phyloP scores from a whole-genome alignment of 2,113 vertebrate genomes.

The Chlamydotis undulata region DNA sequence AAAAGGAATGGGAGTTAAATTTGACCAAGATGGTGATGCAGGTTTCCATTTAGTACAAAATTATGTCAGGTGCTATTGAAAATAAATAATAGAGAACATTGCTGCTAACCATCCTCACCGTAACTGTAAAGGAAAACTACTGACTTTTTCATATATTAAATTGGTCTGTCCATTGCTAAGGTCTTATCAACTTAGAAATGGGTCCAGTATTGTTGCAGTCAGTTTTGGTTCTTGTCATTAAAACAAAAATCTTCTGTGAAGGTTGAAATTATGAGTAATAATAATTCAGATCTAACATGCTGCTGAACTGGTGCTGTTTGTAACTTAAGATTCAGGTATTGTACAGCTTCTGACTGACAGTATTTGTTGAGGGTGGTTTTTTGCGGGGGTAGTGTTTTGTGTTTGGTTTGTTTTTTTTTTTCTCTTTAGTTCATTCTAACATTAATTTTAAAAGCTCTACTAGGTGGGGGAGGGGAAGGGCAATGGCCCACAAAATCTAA shows the following conservation, averaged over 20 bases:
- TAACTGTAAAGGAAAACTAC: not conserved
- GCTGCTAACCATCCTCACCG: accelerated
- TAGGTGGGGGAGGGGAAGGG: not conserved
- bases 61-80: not conserved
- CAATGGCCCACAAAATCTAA: not conserved
- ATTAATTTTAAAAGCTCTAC: not conserved
- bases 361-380: not conserved
- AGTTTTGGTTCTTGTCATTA: not conserved
- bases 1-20: not conserved
- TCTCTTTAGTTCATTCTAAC: not conserved
- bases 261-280: not conserved
- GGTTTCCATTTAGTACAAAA: not conserved
- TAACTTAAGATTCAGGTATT: not conserved
- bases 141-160: not conserved
- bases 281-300: not conserved
- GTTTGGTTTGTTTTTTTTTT: not conserved
- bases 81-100: not conserved
- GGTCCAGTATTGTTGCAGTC: not conserved
- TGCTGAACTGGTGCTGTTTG: not conserved
- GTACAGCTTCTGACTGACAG: not conserved
- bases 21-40: not conserved
- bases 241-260: not conserved
- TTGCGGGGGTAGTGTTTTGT: not conserved
- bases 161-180: not conserved
- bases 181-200: not conserved